A percentile compares a stretch with the other conserved stretches of the same genome.
Evolutionary conservation across 2,113 vertebrate species (phyloP).

Genomic region (Cephalopterus ornatus): DNA sequence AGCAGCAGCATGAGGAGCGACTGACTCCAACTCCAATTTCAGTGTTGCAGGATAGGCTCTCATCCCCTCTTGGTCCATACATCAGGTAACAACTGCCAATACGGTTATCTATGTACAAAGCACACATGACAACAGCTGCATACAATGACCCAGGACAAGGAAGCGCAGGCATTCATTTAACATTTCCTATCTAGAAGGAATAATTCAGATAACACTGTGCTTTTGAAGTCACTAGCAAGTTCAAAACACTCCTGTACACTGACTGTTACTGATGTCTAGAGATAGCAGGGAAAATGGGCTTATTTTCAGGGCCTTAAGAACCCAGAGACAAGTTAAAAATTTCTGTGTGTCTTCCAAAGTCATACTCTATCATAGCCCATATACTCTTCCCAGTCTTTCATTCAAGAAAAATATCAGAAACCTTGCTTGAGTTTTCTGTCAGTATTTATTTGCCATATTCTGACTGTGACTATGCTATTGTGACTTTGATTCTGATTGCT

Average conservation of each 20-base stretch:
- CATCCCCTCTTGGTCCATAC: constrained; percentile 71
- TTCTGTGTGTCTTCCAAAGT: not conserved
- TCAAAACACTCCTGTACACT: not conserved
- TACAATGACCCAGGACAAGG: not conserved
- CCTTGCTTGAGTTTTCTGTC: not conserved
- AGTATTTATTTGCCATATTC: not conserved
- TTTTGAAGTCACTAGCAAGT: not conserved
- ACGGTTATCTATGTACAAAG: constrained; percentile 72
- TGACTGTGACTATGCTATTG: not conserved
- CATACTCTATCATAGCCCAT: not conserved
- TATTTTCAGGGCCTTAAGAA: not conserved
- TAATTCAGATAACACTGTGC: not conserved
- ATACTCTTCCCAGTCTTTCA: not conserved
- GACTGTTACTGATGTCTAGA: not conserved
- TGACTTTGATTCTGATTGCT: not conserved
- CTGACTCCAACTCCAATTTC: constrained; percentile 84
- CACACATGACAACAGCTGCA: not conserved
- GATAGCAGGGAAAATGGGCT: not conserved
- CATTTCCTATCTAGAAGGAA: not conserved
- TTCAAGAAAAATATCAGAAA: not conserved
- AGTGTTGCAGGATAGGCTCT: constrained; percentile 78
- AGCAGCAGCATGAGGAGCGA: constrained; percentile 86
- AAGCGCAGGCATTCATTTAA: not conserved
- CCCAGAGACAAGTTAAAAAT: not conserved
- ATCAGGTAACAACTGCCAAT: constrained; percentile 84